A percentile compares a stretch with the other conserved stretches of the same genome.
Conservation (phyloP, 2,113 vertebrate species). For the Bos javanicus region DNA sequence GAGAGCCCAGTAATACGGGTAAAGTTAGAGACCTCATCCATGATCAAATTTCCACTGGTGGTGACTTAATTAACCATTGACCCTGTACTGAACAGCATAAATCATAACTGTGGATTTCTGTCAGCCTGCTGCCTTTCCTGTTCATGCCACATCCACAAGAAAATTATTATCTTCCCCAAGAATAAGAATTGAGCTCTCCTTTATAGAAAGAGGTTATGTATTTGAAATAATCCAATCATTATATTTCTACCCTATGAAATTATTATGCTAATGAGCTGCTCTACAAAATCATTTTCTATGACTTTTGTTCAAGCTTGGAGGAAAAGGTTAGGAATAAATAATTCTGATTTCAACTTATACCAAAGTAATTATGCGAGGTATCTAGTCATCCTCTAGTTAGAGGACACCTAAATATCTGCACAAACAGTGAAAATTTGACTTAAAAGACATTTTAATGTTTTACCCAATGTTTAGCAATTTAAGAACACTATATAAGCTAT, state of each 20-base stretch:
- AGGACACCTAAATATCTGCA: background rate
- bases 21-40: conserved; percentile 19
- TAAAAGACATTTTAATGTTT: background rate
- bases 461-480: background rate
- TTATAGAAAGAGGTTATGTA: background rate
- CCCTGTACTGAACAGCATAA: conserved; percentile 35
- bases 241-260: background rate
- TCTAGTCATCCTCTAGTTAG: background rate
- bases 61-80: conserved; percentile 55
- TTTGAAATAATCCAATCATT: conserved; percentile 31
- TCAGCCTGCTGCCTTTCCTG: background rate
- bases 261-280: background rate
- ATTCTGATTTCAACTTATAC: background rate
- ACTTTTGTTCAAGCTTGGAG: conserved; percentile 11
- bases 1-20: background rate
- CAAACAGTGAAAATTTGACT: background rate
- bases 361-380: background rate
- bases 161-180: conserved; percentile 27
- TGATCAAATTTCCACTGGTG: conserved; percentile 41
- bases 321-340: conserved; percentile 13
- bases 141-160: background rate
- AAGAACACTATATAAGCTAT: background rate
- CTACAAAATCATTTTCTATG: conserved; percentile 13
- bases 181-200: background rate
- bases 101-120: conserved; percentile 23